Percentiles rank a stretch among this genome's conserved stretches.
Evolutionary conservation across 2,113 vertebrate genomes (phyloP).

Genomic region (Notarius quadriscutis): DNA sequence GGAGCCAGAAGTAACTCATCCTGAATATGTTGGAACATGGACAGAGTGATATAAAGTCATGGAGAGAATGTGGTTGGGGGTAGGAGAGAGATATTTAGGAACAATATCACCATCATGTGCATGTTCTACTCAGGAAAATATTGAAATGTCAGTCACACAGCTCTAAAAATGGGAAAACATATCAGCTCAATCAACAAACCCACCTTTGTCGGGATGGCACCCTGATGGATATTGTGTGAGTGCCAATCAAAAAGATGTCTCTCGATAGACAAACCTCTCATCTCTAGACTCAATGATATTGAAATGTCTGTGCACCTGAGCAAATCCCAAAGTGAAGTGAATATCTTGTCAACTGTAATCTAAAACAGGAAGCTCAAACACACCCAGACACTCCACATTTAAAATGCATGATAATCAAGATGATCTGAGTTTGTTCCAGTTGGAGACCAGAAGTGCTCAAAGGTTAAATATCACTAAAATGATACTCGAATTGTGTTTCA

Average conservation of each 20-base stretch:
- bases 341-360: neutral
- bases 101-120: constrained; percentile 34
- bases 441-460: constrained; percentile 56
- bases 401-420: neutral
- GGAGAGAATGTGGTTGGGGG: neutral
- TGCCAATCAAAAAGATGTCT: constrained; percentile 31
- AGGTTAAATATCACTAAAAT: neutral
- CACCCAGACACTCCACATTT: neutral
- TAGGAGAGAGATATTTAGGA: constrained; percentile 9
- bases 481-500: neutral
- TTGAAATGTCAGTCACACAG: constrained; percentile 46
- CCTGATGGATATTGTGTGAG: constrained; percentile 29
- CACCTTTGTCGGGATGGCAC: constrained; percentile 17
- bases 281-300: constrained; percentile 18
- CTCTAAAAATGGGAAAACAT: constrained; percentile 20
- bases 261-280: constrained; percentile 5
- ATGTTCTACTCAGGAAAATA: constrained; percentile 34
- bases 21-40: constrained; percentile 5
- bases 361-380: neutral
- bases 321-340: neutral
- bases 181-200: constrained; percentile 32
- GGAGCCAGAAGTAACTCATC: constrained; percentile 10
- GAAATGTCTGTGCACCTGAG: constrained; percentile 15
- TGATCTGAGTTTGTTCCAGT: constrained; percentile 60
- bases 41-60: neutral